A percentile compares a stretch with the other conserved stretches of the same genome.
Evolutionary conservation across 2,888 invertebrate species (phyloP).

Genomic region (Trichogramma dendrolimi): DNA sequence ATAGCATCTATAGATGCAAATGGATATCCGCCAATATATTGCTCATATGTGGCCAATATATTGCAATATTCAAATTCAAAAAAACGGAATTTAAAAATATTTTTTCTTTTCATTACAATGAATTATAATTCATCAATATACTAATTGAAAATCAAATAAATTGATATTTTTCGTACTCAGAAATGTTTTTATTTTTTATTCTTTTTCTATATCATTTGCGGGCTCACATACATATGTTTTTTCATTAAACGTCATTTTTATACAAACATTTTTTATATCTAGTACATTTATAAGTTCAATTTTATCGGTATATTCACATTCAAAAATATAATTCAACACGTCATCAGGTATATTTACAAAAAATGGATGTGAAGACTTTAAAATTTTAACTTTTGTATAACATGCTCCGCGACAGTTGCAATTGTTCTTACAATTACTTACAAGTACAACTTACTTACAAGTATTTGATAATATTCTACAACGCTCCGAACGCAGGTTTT

Average conservation of each 20-base stretch:
- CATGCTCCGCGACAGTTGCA: constrained; percentile 2
- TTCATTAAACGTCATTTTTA: not conserved
- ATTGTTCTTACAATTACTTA: not conserved
- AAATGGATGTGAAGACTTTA: not conserved
- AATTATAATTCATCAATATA: too few species aligned
- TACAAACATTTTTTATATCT: constrained; percentile 5
- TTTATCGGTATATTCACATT: not conserved
- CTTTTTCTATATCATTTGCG: constrained; percentile 1
- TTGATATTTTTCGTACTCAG: too few species aligned
- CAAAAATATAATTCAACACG: not conserved
- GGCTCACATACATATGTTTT: not conserved
- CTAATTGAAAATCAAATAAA: too few species aligned
- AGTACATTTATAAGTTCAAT: constrained; percentile 1
- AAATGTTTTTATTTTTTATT: not conserved
- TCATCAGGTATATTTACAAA: not conserved
- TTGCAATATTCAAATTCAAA: too few species aligned
- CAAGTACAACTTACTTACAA: too few species aligned
- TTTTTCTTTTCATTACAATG: too few species aligned
- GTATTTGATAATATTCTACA: constrained; percentile 2
- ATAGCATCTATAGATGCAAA: too few species aligned
- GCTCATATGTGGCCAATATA: too few species aligned
- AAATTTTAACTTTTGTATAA: not conserved
- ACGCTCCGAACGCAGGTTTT: not conserved
- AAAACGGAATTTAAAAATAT: too few species aligned
- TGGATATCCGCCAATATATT: too few species aligned